Evolutionary conservation across 2,113 vertebrate species (phyloP).

Genomic region (Zosterops borbonicus): DNA sequence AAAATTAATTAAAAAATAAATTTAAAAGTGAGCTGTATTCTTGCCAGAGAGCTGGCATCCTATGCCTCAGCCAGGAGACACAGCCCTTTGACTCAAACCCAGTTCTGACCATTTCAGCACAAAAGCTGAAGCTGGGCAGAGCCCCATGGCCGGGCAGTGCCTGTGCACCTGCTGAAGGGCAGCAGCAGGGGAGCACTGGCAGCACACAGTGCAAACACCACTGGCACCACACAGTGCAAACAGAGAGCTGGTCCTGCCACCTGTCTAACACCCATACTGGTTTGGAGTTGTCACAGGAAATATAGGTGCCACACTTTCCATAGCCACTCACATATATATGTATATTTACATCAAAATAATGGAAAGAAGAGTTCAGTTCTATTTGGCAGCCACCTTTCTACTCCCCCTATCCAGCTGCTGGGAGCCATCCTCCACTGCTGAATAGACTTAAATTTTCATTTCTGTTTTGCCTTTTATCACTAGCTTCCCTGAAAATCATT

Average conservation of each 20-base stretch:
- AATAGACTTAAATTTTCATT: background rate
- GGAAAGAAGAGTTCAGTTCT: background rate
- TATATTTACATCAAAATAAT: background rate
- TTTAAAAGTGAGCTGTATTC: background rate
- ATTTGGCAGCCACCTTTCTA: background rate
- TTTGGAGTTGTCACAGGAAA: background rate
- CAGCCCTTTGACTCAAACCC: background rate
- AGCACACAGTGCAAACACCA: too few relatives aligned
- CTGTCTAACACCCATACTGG: rapidly evolving
- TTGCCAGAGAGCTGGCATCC: background rate
- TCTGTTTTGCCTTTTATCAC: background rate
- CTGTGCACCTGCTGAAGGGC: rapidly evolving
- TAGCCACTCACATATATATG: rapidly evolving
- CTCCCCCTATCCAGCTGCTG: background rate
- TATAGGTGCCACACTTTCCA: background rate
- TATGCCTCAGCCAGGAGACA: background rate
- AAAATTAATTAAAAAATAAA: background rate
- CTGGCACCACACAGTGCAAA: background rate
- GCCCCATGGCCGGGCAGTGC: background rate
- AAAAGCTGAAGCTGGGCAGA: background rate
- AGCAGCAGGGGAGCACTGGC: background rate
- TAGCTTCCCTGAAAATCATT: background rate
- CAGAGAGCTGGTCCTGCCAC: rapidly evolving
- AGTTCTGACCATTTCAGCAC: background rate
- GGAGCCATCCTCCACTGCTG: background rate